Percentiles rank a stretch among this genome's conserved stretches.
Conservation (phyloP, 1,140 invertebrate genomes). For the Solenopsis invicta region DNA sequence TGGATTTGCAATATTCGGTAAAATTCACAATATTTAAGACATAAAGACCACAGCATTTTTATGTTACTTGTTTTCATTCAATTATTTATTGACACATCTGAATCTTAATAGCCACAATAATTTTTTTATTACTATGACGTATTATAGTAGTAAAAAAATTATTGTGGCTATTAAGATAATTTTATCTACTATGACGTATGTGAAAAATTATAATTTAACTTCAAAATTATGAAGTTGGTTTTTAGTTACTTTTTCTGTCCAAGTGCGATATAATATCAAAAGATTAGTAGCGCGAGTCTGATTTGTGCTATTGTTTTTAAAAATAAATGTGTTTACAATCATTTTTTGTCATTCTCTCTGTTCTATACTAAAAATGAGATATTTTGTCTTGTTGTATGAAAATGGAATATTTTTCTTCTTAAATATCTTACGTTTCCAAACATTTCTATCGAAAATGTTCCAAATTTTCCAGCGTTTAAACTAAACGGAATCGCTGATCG, state of each 20-base stretch:
- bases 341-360: neutral
- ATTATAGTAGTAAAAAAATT: too few species aligned
- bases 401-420: neutral
- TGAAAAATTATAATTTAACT: too few species aligned
- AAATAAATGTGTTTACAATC: neutral
- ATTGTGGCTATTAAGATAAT: too few species aligned
- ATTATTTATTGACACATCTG: too few species aligned
- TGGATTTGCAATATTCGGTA: too few species aligned
- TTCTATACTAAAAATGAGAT: neutral
- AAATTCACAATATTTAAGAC: too few species aligned
- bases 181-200: too few species aligned
- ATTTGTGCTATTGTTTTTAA: neutral
- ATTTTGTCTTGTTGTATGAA: neutral
- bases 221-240: neutral
- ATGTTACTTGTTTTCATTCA: too few species aligned
- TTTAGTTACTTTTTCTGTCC: too few species aligned
- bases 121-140: neutral
- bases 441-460: slow-evolving; percentile 14
- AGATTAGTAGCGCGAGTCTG: too few species aligned
- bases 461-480: slow-evolving; percentile 42
- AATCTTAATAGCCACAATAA: too few species aligned
- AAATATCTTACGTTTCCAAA: slow-evolving; percentile 17
- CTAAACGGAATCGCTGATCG: slow-evolving; percentile 20
- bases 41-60: too few species aligned
- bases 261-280: neutral